A percentile compares a stretch with the other conserved stretches of the same genome.
Conservation (phyloP, 2,888 invertebrate species). For the Notodonta dromedarius region DNA sequence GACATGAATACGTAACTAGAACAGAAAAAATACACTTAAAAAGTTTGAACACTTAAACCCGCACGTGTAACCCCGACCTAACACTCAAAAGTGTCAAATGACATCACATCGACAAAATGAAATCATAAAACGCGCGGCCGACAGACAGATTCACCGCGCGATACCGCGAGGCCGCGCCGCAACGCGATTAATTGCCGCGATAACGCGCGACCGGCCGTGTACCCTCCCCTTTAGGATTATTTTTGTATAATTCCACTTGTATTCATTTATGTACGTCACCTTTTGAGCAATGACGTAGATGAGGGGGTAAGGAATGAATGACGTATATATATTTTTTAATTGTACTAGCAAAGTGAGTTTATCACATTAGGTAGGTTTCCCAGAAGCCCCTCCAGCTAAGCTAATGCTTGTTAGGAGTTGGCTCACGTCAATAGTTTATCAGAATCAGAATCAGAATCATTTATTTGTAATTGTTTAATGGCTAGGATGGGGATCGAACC, state of each 20-base stretch:
- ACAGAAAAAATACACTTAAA: not conserved
- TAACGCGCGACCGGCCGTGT: constrained; percentile 42
- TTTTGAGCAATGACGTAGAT: constrained; percentile 25
- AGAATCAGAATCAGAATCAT: too few species aligned
- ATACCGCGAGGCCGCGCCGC: constrained; percentile 49
- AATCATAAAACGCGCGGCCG: constrained; percentile 60
- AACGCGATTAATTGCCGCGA: constrained; percentile 67
- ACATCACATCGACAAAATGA: constrained; percentile 59
- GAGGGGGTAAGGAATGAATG: constrained; percentile 19
- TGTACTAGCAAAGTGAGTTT: too few species aligned
- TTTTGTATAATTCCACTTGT: constrained; percentile 32
- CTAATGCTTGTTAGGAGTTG: too few species aligned
- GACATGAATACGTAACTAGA: not conserved
- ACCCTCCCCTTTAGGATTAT: constrained; percentile 35
- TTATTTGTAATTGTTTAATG: too few species aligned
- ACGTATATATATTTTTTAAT: too few species aligned
- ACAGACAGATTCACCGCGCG: constrained; percentile 63
- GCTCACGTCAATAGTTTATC: too few species aligned
- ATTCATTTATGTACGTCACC: constrained; percentile 33
- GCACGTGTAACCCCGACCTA: constrained; percentile 13
- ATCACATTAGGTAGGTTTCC: too few species aligned
- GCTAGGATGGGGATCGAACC: too few species aligned
- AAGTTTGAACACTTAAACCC: not conserved
- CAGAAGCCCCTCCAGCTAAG: too few species aligned
- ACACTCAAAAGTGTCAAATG: constrained; percentile 55